Evolutionary conservation across 2,113 vertebrate genomes (phyloP).

Genomic region (Apaloderma vittatum): DNA sequence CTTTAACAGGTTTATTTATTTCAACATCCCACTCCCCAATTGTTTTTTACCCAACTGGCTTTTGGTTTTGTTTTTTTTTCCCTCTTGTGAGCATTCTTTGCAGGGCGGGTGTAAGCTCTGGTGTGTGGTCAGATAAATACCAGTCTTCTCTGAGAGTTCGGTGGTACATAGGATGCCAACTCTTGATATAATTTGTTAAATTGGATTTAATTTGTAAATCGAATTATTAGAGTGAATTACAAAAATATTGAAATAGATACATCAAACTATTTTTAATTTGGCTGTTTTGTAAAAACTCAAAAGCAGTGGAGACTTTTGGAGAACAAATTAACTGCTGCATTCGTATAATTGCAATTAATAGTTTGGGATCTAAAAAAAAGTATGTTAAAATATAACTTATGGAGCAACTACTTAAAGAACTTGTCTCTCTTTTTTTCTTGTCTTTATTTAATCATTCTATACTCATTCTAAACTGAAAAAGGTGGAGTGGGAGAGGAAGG

Average conservation of each 20-base stretch:
- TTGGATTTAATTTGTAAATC: background rate
- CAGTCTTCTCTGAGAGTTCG: background rate
- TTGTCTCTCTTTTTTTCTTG: fast-evolving
- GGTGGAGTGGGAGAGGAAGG: background rate
- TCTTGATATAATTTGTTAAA: background rate
- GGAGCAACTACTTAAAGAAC: background rate
- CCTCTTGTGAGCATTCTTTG: background rate
- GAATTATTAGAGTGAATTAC: background rate
- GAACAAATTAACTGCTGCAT: background rate
- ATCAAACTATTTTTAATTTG: background rate
- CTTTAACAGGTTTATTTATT: background rate
- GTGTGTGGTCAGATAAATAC: background rate
- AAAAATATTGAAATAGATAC: fast-evolving
- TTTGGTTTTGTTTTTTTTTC: background rate
- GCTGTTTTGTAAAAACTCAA: background rate
- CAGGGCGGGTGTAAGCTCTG: background rate
- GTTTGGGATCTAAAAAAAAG: background rate
- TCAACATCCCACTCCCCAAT: background rate
- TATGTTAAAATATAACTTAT: background rate
- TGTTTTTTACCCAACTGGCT: background rate
- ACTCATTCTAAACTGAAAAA: background rate
- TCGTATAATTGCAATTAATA: fast-evolving
- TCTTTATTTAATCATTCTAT: background rate
- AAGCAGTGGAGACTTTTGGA: background rate
- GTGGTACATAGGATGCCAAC: background rate